phyloP scores from a whole-genome alignment of 2,888 invertebrate genomes.

The Thera obeliscata region DNA sequence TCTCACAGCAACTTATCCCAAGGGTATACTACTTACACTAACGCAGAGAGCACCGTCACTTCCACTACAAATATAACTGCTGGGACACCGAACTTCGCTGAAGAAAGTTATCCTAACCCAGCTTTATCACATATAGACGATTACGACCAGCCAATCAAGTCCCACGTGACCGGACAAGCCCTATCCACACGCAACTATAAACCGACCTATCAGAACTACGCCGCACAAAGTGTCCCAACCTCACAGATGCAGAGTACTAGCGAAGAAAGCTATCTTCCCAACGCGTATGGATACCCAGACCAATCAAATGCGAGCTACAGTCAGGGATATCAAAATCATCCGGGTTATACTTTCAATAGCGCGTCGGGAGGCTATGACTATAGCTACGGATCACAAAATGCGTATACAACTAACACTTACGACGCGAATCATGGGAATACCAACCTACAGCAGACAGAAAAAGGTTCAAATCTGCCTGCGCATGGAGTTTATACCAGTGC shows the following conservation, averaged over 20 bases:
- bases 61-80: slow-evolving; percentile 48
- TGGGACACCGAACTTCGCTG: slow-evolving; percentile 29
- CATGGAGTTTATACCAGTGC: slow-evolving; percentile 78
- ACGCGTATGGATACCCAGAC: slow-evolving; percentile 50
- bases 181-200: slow-evolving; percentile 52
- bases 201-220: slow-evolving; percentile 47
- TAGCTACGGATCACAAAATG: slow-evolving; percentile 85
- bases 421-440: slow-evolving; percentile 51
- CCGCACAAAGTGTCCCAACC: slow-evolving; percentile 31
- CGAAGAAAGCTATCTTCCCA: slow-evolving; percentile 53
- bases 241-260: slow-evolving; percentile 32
- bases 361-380: slow-evolving; percentile 85
- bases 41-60: slow-evolving; percentile 53
- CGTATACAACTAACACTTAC: slow-evolving; percentile 56
- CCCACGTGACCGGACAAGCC: slow-evolving; percentile 75
- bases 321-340: slow-evolving; percentile 81
- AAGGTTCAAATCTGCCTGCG: slow-evolving; percentile 60
- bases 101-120: slow-evolving; percentile 48
- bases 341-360: slow-evolving; percentile 85
- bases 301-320: slow-evolving; percentile 54
- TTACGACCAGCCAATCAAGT: slow-evolving; percentile 74
- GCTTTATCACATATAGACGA: slow-evolving; percentile 64
- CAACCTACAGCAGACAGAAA: slow-evolving; percentile 52
- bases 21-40: slow-evolving; percentile 62
- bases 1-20: slow-evolving; percentile 59